Base-by-base conservation (phyloP, 1,140 invertebrate species). In the Heterodera schachtii region DNA sequence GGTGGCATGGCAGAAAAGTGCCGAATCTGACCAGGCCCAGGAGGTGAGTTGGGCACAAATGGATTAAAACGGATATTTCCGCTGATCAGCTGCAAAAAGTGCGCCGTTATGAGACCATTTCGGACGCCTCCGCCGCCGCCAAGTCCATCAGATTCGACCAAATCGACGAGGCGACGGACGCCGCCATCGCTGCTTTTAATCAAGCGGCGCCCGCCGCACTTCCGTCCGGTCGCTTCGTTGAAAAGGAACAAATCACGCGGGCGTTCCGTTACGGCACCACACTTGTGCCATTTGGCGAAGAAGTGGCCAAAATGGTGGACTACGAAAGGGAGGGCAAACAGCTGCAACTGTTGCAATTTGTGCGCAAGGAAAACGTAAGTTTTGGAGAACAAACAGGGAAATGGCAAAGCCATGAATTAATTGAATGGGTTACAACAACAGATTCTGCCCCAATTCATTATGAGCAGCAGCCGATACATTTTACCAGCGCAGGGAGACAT, bases 261-360 rank as follows among this genome's bases (percentile, higher is more conserved):
- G 69, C 69, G 8, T 71, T 13, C 69, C 82, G 82, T 46, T 83
- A 83, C 64, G 82, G 82, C 11, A 57, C 78, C 57, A 83, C 73
- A 60, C 3, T 84, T 13, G 75, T 83, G 19, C 83, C 75, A 0
- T 83, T 83, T 70, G 71, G 67, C 9, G 21, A 49, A 21, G 83
- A 73, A 44, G 69, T 80, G 43, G 49, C 82, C 47, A 73, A 73
- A n/a, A 6, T 83, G 47, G 66, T 82, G 52, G 82, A 83, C 0
- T 80, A 69, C 57, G 46, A 49, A 43, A 43, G 66, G 31, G 82
- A 83, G 13, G 82, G 82, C 11, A 83, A 84, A 43, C 82, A 83
- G 69, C 83, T 83, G n/a, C 82, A 83, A 67, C 82, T 83, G 16
- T 13, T 83, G 44, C 82, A 83, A 75, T 83, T 83, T 73, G 75